Evolutionary conservation across 2,888 invertebrate genomes (phyloP), one percentile per base, ranked within the genome.

Genomic region (Hirtodrosophila duncani): DNA sequence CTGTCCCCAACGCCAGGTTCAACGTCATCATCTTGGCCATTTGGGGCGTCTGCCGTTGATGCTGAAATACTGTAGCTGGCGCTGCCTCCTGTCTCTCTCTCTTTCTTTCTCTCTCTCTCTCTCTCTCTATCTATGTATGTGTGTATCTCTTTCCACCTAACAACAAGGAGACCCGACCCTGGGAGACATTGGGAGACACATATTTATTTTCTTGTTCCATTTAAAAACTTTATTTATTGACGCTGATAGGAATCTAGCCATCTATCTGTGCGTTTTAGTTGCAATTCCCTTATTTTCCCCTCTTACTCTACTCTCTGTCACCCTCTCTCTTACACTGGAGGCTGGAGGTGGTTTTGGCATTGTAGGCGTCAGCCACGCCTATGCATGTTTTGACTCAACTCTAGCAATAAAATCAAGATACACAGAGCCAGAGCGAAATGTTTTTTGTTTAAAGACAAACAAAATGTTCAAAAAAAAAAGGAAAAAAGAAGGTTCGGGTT

Each of bases 221-320:
- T 74, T 74, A 77, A 71, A 67, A 65, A 66, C 67, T 81, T 69
- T 80, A 80, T 80, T 80, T 80, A 80, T 79, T 78, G 65, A 68
- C 68, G 63, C 62, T 71, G 79, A 80, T 80, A 70, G 67, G 57
- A 82, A 80, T 80, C 79, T 77, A 71, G 80, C 62, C 79, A 80
- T 72, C 63, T 72, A 80, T 77, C 80, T 68, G 67, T 75, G 68
- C 75, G 67, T 70, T 70, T 60, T 49, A 59, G 57, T 7, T 38
- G 42, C 55, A 17, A 11, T 39, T 39, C 21, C 27, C 41, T 11
- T n/a, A 17, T 17, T n/a, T 33, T 31, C 48, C 23, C 16, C 33
- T 27, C 20, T 24, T 37, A 14, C 14, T 23, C 9, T 20, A 13
- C 17, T 30, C 11, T 29, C 36, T 8, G 18, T n/a, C 27, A 49